Evolutionary conservation across 35 echinoderm and acorn worm species (phyloP), one percentile per base, ranked within the genome.

Genomic region (Hemicentrotus pulcherrimus): DNA sequence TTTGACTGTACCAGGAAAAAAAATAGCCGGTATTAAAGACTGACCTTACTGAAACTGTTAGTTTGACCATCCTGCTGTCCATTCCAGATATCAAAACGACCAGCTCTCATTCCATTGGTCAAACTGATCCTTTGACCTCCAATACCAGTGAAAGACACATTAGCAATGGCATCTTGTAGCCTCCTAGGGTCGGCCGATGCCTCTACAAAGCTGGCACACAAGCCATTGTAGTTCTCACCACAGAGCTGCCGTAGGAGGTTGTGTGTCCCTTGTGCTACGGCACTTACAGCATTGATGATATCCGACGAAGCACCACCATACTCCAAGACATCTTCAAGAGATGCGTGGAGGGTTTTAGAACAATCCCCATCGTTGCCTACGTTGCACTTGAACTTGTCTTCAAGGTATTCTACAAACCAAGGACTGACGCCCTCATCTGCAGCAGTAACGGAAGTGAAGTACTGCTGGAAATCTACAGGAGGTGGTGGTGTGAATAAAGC

Each of bases 351-450:
- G 11, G 47, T 47, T 13, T 46, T 50, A 0, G 18, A 15, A 65
- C 96, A 89, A 47, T 95, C 16, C 91, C 86, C 88, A 71, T 33
- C 31, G 19, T 31, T 19, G 50, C 86, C 30, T 2, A 86, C 22
- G 47, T 58, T 52, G 46, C 96, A 96, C 31, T 94, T 91, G 94
- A 48, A 96, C 61, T 85, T 94, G 46, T 89, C 47, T 13, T 94
- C 92, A 3, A 96, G 31, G 94, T 86, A 96, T 33, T 96, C 96
- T 28, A 50, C n/a, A 46, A 96, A 96, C 96, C 96, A 96, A 13
- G 96, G 96, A 70, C 94, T 94, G 13, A 47, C 47, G n/a, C 47
- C 32, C 46, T 94, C 86, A 14, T 89, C 35, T 0, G 6, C 10
- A 0, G 92, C 86, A 14, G 30, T 31, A 28, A 96, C 71, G 12